These are phyloP conservation scores for Pomacea maculata DNA, from an alignment of 1,140 invertebrate genomes.

Conservation along the genomic window DNA sequence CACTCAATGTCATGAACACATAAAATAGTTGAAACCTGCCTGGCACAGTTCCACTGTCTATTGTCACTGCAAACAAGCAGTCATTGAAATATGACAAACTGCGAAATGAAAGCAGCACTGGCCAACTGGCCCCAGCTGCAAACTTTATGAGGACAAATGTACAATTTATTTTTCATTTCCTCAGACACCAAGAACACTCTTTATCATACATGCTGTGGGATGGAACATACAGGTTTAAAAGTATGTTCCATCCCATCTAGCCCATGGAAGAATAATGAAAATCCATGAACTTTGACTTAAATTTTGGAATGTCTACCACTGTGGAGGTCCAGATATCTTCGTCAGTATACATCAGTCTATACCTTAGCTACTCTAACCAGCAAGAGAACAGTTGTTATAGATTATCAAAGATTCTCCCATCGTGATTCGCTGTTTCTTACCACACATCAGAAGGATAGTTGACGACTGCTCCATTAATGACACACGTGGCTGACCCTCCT, in stretches of 20 bases:
- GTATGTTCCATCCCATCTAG: no score
- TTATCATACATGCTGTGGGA: no score
- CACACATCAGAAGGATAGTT: conserved; percentile 65
- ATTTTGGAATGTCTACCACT: no score
- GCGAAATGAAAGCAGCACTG: background rate
- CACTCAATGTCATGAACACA: conserved; percentile 63
- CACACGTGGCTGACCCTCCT: conserved; percentile 63
- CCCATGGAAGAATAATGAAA: no score
- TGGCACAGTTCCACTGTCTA: conserved; percentile 53
- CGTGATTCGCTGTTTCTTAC: conserved; percentile 17
- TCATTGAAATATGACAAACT: background rate
- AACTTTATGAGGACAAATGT: no score
- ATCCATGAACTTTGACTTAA: no score
- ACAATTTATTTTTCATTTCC: no score
- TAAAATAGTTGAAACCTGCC: conserved; percentile 63
- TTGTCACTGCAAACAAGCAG: conserved; percentile 41
- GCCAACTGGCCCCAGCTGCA: no score
- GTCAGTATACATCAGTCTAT: background rate
- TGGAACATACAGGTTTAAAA: no score
- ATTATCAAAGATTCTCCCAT: background rate
- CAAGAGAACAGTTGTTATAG: background rate
- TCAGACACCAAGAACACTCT: no score
- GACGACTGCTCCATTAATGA: conserved; percentile 61
- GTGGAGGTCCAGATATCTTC: background rate
- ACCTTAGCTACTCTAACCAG: background rate